Evolutionary conservation across 2,797 vertebrate genomes (phyloP).

Genomic region (Sparus aurata): DNA sequence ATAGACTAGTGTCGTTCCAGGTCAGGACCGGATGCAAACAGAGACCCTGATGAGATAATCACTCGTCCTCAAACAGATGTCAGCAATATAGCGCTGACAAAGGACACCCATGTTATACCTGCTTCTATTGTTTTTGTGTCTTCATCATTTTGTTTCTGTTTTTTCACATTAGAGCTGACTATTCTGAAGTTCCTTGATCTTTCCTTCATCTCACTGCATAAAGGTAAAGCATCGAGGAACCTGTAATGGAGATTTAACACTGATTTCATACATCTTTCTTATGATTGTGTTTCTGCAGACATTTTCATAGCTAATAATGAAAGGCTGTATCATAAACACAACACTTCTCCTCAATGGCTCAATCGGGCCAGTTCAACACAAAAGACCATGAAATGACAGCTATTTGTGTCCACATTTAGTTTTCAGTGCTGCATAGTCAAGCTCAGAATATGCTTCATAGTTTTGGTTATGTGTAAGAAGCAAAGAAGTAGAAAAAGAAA

Average conservation of each 20-base stretch:
- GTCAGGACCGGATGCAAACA: slow-evolving; percentile 32
- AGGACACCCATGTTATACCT: background rate
- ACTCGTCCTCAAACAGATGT: slow-evolving; percentile 1
- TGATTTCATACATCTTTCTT: background rate
- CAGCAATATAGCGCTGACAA: background rate
- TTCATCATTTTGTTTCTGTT: background rate
- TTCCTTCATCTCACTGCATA: background rate
- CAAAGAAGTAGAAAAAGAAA: background rate
- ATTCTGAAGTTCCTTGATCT: background rate
- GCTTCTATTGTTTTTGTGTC: background rate
- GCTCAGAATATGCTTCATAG: too few relatives aligned
- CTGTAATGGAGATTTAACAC: background rate
- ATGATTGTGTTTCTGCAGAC: background rate
- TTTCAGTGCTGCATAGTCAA: too few relatives aligned
- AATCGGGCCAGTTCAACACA: background rate
- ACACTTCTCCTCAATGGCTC: background rate
- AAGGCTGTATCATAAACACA: background rate
- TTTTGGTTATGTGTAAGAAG: too few relatives aligned
- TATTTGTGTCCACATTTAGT: background rate
- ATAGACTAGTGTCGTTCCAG: slow-evolving; percentile 28
- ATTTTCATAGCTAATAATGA: background rate
- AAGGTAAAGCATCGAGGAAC: background rate
- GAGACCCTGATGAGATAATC: slow-evolving; percentile 14
- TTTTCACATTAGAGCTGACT: background rate
- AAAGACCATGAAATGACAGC: background rate